phyloP scores from a whole-genome alignment of 1,140 invertebrate species.

The Chrysoperla carnea region DNA sequence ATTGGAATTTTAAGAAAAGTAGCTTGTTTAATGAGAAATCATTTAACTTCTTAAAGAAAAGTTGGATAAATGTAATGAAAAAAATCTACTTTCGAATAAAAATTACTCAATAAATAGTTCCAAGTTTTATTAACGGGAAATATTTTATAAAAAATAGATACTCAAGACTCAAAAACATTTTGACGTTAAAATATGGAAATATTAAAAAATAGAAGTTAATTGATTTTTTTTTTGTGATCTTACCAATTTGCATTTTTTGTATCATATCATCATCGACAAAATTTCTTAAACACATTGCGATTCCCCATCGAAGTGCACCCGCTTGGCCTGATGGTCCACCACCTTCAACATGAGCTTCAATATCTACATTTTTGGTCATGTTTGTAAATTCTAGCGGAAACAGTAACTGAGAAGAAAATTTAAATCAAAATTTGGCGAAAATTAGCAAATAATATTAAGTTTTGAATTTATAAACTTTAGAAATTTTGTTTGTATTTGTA shows the following conservation, averaged over 20 bases:
- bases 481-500: too few relatives aligned
- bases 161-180: too few relatives aligned
- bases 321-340: constrained; percentile 60
- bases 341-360: constrained; percentile 52
- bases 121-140: too few relatives aligned
- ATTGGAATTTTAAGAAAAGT: too few relatives aligned
- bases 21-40: too few relatives aligned
- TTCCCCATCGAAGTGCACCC: constrained; percentile 71
- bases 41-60: constrained; percentile 5
- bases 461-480: too few relatives aligned
- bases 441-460: constrained; percentile 2
- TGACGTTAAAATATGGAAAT: too few relatives aligned
- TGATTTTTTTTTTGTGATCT: constrained; percentile 11
- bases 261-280: constrained; percentile 61
- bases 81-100: too few relatives aligned
- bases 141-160: too few relatives aligned
- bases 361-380: constrained; percentile 61
- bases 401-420: constrained; percentile 41
- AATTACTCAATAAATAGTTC: too few relatives aligned
- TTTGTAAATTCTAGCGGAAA: constrained; percentile 72
- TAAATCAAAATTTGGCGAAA: not conserved
- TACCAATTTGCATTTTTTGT: constrained; percentile 76
- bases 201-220: not conserved
- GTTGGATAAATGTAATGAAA: too few relatives aligned
- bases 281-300: constrained; percentile 57